phyloP scores from a whole-genome alignment of 2,888 invertebrate genomes.

The Eupithecia centaureata region DNA sequence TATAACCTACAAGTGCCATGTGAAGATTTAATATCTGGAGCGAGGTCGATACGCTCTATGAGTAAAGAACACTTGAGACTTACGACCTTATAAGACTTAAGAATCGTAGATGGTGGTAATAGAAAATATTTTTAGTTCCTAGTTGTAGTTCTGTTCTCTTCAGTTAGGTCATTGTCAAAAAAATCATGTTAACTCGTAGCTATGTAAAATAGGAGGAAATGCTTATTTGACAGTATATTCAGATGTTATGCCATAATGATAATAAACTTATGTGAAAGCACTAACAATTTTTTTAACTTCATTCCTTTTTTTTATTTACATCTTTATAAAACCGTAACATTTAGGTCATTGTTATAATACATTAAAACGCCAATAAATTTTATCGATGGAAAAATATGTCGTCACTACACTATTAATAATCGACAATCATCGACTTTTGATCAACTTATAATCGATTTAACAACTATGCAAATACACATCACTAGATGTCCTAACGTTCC shows the following conservation, averaged over 20 bases:
- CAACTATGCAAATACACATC: not conserved
- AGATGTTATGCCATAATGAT: too few relatives aligned
- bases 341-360: too few relatives aligned
- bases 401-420: not conserved
- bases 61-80: not conserved
- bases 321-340: too few relatives aligned
- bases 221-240: too few relatives aligned
- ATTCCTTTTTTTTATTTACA: too few relatives aligned
- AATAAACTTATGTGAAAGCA: too few relatives aligned
- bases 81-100: not conserved
- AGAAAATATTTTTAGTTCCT: too few relatives aligned
- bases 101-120: not conserved
- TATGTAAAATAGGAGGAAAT: too few relatives aligned
- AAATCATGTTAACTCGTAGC: too few relatives aligned
- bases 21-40: slow-evolving; percentile 4
- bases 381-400: not conserved
- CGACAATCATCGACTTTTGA: not conserved
- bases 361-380: not conserved
- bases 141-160: too few relatives aligned
- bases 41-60: slow-evolving; percentile 3
- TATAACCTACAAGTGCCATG: not conserved
- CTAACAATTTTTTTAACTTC: too few relatives aligned
- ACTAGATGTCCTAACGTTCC: not conserved
- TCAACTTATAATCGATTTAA: not conserved
- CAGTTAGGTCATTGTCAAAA: too few relatives aligned